Evolutionary conservation across 2,797 vertebrate genomes (phyloP).

Genomic region (Gymnothorax reevesii): DNA sequence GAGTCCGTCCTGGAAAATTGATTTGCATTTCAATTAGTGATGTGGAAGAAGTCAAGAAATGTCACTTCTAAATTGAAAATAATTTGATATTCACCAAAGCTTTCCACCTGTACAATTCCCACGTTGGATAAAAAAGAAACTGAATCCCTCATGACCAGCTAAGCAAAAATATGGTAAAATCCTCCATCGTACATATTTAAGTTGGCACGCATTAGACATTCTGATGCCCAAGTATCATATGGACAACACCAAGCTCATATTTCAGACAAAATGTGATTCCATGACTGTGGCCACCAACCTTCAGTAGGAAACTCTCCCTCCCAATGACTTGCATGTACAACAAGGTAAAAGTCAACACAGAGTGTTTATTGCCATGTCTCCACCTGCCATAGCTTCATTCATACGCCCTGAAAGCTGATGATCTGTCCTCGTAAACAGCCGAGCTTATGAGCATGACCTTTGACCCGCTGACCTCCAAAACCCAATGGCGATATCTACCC

Average conservation of each 20-base stretch:
- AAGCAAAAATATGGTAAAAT: too few species aligned
- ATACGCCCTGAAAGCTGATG: too few species aligned
- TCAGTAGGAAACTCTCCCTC: not conserved
- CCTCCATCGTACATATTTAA: not conserved
- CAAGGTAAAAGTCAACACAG: too few species aligned
- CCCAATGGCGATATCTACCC: too few species aligned
- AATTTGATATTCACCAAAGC: not conserved
- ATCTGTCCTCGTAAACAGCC: too few species aligned
- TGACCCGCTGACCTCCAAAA: too few species aligned
- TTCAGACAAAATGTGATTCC: not conserved
- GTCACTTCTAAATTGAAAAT: not conserved
- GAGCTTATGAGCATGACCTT: too few species aligned
- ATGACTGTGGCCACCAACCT: not conserved
- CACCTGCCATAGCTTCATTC: too few species aligned
- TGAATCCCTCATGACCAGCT: not conserved
- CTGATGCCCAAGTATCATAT: not conserved
- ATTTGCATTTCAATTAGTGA: not conserved
- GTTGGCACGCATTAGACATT: not conserved
- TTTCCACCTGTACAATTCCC: not conserved
- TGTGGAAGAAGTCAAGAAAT: not conserved
- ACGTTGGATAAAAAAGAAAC: not conserved
- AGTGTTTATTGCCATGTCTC: too few species aligned
- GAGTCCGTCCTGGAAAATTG: constrained; percentile 78
- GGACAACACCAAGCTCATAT: not conserved
- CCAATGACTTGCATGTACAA: not conserved